These are phyloP conservation scores for Typhlomys cinereus DNA, from an alignment of 2,113 vertebrate genomes.

Conservation along the genomic window DNA sequence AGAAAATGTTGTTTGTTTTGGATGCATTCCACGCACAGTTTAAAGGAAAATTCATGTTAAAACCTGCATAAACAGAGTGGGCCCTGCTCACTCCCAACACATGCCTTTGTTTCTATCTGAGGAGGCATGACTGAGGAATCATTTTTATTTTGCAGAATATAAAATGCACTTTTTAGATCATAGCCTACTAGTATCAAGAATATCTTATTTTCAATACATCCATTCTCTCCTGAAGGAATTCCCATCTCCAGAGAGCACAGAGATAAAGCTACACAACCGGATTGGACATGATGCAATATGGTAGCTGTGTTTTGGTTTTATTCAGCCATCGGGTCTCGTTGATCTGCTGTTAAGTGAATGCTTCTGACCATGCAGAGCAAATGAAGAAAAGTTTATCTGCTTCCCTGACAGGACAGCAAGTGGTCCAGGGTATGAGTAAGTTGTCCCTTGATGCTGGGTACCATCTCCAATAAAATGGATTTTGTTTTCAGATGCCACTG, in stretches of 20 bases:
- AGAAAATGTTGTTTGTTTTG: constrained; percentile 83
- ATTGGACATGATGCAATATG: background rate
- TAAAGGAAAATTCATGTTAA: constrained; percentile 80
- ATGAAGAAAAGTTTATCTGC: background rate
- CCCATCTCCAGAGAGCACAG: background rate
- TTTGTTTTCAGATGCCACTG: background rate
- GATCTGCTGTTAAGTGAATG: background rate
- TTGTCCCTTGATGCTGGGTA: background rate
- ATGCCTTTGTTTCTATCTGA: constrained; percentile 73
- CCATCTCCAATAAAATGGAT: background rate
- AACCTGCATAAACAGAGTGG: constrained; percentile 78
- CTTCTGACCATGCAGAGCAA: background rate
- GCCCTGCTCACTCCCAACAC: constrained; percentile 43
- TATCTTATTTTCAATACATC: constrained; percentile 39
- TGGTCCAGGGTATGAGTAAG: background rate
- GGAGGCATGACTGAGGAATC: constrained; percentile 61
- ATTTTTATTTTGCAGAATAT: constrained; percentile 52
- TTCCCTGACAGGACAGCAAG: background rate
- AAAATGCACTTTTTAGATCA: constrained; percentile 36
- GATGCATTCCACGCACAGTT: constrained; percentile 80
- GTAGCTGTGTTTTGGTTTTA: background rate
- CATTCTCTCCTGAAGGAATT: constrained; percentile 30
- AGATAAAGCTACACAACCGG: background rate
- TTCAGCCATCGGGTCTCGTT: background rate
- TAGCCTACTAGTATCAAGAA: constrained; percentile 20